phyloP scores from a whole-genome alignment of 2,888 invertebrate genomes.

The Melanostoma mellinum region DNA sequence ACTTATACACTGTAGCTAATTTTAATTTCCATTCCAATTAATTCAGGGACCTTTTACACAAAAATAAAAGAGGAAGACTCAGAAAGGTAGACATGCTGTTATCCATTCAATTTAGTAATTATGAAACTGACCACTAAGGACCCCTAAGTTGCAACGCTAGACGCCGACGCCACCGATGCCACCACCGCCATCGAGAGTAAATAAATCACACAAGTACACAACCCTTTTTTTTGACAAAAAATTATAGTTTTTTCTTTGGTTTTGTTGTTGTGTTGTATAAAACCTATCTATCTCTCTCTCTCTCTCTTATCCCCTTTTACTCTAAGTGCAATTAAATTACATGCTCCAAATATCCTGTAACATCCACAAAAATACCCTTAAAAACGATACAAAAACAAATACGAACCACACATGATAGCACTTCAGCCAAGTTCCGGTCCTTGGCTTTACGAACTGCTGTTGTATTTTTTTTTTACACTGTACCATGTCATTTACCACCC shows the following conservation, averaged over 20 bases:
- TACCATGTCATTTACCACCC: conserved; percentile 59
- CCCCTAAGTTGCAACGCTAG: conserved; percentile 17
- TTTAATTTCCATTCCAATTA: too few species aligned
- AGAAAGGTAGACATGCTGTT: too few species aligned
- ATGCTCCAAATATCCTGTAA: conserved; percentile 72
- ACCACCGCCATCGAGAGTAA: conserved; percentile 5
- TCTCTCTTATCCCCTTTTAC: conserved; percentile 3
- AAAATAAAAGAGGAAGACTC: too few species aligned
- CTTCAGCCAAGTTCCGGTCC: conserved; percentile 71
- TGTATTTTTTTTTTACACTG: conserved; percentile 21
- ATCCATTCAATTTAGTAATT: conserved; percentile 3
- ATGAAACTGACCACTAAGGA: conserved; percentile 30
- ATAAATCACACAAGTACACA: conserved; percentile 61
- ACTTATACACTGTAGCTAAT: too few species aligned
- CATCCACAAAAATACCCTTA: conserved; percentile 69
- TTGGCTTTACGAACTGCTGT: conserved; percentile 66
- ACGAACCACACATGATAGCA: conserved; percentile 65
- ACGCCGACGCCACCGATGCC: too few species aligned
- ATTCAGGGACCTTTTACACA: too few species aligned
- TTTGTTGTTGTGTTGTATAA: conserved; percentile 9
- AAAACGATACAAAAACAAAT: conserved; percentile 65
- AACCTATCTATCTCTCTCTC: conserved; percentile 3
- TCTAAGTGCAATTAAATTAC: conserved; percentile 71
- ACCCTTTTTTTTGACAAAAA: conserved; percentile 35
- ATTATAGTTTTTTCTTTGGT: conserved; percentile 5